Conservation (phyloP, 2,113 vertebrate genomes). For the Aphelocoma coerulescens region DNA sequence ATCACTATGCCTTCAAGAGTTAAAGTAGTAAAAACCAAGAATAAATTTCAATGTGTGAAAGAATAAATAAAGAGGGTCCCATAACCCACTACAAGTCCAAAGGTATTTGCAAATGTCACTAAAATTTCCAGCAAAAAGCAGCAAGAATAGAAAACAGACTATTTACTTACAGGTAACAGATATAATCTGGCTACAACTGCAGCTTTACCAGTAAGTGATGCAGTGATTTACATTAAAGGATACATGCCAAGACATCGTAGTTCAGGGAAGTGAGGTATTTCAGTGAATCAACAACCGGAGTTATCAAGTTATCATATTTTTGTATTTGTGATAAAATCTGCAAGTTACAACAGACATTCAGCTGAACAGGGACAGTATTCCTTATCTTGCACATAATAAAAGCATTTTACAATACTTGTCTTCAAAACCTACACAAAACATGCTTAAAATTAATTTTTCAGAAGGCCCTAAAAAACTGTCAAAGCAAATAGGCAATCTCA, state of each 20-base stretch:
- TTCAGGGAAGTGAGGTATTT: conserved; percentile 99
- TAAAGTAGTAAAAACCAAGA: neutral
- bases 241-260: conserved; percentile 99
- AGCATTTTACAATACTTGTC: neutral
- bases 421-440: neutral
- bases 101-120: neutral
- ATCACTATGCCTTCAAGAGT: neutral
- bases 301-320: conserved; percentile 98
- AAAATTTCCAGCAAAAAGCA: neutral
- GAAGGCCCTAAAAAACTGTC: neutral
- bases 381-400: neutral
- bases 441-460: neutral
- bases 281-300: conserved; percentile 95
- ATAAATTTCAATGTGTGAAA: neutral
- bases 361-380: neutral
- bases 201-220: neutral
- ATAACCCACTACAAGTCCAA: neutral
- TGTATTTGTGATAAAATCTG: conserved; percentile 99
- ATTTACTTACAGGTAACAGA: neutral
- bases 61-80: neutral
- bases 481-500: neutral
- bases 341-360: conserved; percentile 27
- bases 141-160: neutral
- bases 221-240: conserved; percentile 71
- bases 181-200: neutral